Evolutionary conservation across 2,888 invertebrate genomes (phyloP), one percentile per base, ranked within the genome.

Genomic region (Leptinotarsa haldemani): DNA sequence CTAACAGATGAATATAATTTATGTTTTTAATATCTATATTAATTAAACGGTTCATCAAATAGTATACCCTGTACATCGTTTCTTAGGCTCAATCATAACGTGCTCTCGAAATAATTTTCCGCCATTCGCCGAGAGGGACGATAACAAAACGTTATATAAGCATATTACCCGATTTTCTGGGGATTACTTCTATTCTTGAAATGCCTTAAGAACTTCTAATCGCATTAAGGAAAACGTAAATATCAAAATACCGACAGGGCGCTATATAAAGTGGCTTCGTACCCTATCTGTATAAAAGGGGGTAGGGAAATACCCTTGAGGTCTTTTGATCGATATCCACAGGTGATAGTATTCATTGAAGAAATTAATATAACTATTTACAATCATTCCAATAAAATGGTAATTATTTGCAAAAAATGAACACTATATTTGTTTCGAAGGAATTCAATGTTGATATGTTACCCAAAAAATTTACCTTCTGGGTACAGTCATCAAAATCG

Each of bases 151-250:
- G 20, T 58, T 56, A 47, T 52, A 64, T 72, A 72, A 72, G 68
- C 72, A 72, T 65, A 72, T 72, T 67, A 72, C 56, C 56, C 50
- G 70, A 70, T 73, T 73, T 70, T 73, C 73, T 47, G 66, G 53
- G 70, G 66, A 73, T 73, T 73, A 73, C 66, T 70, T 70, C 70
- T 66, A 70, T 73, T 73, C 70, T 63, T 66, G 70, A 70, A 73
- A 73, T 70, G 73, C 47, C 66, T 66, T 65, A 52, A 73, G 73
- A 66, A 46, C 46, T 48, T 73, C 56, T 73, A 69, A 73, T 73
- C 58, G 70, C 66, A 73, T 73, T 73, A 73, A 52, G 30, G 65
- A 61, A 52, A 61, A 69, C 65, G 53, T 73, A 65, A 61, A 46
- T 58, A 70, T 67, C 67, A 66, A 70, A 73, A 73, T 69, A 50